phyloP scores from a whole-genome alignment of 92 coral and sea anemone species.

The Micromussa lordhowensis region DNA sequence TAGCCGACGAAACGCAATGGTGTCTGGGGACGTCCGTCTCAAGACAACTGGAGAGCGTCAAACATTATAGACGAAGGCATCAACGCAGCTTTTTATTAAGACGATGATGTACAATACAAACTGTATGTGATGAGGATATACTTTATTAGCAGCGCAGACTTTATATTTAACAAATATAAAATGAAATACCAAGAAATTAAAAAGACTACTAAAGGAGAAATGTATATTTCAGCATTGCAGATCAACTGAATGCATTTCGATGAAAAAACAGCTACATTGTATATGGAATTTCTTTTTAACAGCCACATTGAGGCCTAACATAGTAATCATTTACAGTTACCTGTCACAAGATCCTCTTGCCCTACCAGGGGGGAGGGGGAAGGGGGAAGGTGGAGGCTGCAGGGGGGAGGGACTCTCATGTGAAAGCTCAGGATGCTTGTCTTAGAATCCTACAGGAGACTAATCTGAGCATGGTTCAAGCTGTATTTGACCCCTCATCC shows the following conservation, averaged over 20 bases:
- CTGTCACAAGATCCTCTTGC: background rate
- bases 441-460: too few species aligned
- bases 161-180: background rate
- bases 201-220: background rate
- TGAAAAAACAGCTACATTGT: background rate
- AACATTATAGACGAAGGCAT: too few species aligned
- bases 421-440: too few species aligned
- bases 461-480: too few species aligned
- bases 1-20: too few species aligned
- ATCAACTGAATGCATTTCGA: slow-evolving; percentile 32
- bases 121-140: background rate
- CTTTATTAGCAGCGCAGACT: background rate
- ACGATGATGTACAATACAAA: background rate
- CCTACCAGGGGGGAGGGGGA: too few species aligned
- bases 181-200: background rate
- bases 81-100: too few species aligned
- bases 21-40: too few species aligned
- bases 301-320: background rate
- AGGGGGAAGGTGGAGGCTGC: too few species aligned
- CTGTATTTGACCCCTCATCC: too few species aligned
- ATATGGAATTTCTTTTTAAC: background rate
- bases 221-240: slow-evolving; percentile 18
- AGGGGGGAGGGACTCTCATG: too few species aligned
- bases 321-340: background rate
- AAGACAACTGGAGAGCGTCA: too few species aligned